Percentiles rank a stretch among this genome's conserved stretches.
phyloP scores from a whole-genome alignment of 2,888 invertebrate species.

The Zaprionus bogoriensis region DNA sequence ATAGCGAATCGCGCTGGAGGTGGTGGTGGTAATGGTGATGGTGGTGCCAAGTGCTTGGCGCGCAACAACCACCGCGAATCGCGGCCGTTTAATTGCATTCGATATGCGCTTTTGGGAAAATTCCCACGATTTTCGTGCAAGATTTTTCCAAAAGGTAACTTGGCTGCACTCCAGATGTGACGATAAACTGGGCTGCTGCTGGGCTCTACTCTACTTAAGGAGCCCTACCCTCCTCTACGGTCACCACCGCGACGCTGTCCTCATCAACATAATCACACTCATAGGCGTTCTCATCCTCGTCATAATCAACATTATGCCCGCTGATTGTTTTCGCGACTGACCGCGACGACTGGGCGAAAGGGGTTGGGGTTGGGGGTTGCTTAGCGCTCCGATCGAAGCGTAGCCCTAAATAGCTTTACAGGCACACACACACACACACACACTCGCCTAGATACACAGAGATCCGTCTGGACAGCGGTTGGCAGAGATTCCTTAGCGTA shows the following conservation, averaged over 20 bases:
- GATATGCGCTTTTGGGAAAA: conserved; percentile 74
- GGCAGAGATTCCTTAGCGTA: conserved; percentile 46
- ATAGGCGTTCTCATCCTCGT: conserved; percentile 34
- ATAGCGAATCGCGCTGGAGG: conserved; percentile 17
- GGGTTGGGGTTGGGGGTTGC: conserved; percentile 47
- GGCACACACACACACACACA: conserved; percentile 10
- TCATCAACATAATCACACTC: conserved; percentile 35
- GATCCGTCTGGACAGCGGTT: conserved; percentile 34
- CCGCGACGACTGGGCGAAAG: conserved; percentile 50
- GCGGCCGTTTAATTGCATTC: conserved; percentile 74
- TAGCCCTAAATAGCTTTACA: conserved; percentile 48
- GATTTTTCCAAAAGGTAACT: conserved; percentile 61
- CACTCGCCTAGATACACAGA: background rate
- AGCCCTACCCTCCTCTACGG: conserved; percentile 8
- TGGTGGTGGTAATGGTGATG: conserved; percentile 28
- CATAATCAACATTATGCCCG: conserved; percentile 66
- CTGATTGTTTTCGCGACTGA: conserved; percentile 74
- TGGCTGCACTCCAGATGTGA: conserved; percentile 27
- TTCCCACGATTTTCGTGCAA: conserved; percentile 75
- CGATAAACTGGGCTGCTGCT: conserved; percentile 28
- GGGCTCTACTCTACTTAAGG: no score
- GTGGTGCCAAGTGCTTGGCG: conserved; percentile 41
- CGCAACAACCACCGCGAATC: conserved; percentile 66
- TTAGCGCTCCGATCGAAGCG: conserved; percentile 14
- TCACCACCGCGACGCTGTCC: conserved; percentile 7